These are phyloP conservation scores for Stenichneumon culpator DNA, from an alignment of 2,888 invertebrate genomes.

Conservation along the genomic window DNA sequence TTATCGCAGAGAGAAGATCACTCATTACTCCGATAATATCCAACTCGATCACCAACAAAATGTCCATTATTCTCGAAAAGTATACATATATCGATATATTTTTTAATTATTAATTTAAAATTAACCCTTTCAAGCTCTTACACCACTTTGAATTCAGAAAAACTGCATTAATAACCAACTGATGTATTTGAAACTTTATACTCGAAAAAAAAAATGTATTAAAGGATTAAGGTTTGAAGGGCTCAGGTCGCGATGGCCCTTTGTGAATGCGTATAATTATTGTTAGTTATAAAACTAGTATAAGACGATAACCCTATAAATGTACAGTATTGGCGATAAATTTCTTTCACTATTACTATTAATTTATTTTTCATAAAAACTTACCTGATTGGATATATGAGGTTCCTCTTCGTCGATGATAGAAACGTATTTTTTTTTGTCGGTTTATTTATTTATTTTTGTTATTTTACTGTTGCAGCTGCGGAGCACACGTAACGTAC, in stretches of 20 bases:
- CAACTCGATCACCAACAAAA: not conserved
- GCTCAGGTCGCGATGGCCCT: no score
- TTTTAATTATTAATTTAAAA: not conserved
- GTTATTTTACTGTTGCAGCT: not conserved
- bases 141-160: no score
- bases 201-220: no score
- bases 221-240: no score
- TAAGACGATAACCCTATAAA: no score
- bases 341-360: not conserved
- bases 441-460: not conserved
- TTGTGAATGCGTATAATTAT: no score
- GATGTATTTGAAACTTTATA: no score
- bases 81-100: not conserved
- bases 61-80: not conserved
- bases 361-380: slow-evolving; percentile 15
- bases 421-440: not conserved
- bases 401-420: not conserved
- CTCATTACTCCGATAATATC: not conserved
- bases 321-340: no score
- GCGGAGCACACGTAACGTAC: slow-evolving; percentile 71
- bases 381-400: slow-evolving; percentile 36
- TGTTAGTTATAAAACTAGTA: no score
- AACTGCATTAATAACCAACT: no score
- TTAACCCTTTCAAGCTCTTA: no score
- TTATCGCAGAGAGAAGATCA: not conserved